Evolutionary conservation across 1,140 invertebrate species (phyloP).

Genomic region (Diplogasteroides magnus): DNA sequence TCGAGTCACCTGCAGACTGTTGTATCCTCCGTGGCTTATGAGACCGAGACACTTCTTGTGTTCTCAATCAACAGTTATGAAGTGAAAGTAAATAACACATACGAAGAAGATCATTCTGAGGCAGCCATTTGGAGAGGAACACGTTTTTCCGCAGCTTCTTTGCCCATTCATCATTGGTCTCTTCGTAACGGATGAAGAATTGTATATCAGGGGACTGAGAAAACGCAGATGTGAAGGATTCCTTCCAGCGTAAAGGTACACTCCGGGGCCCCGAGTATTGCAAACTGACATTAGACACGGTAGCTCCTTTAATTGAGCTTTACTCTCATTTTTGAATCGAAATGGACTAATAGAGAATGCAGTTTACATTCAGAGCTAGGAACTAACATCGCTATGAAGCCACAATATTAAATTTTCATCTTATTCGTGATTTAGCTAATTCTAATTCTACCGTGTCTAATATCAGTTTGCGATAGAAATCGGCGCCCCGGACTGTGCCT

Average conservation of each 20-base stretch:
- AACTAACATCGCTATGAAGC: no score
- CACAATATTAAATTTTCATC: no score
- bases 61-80: not conserved
- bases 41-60: conserved; percentile 33
- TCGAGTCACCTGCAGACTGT: conserved; percentile 35
- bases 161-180: conserved; percentile 36
- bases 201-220: conserved; percentile 8
- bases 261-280: no score
- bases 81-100: conserved; percentile 33
- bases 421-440: no score
- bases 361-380: no score
- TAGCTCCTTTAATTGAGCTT: no score
- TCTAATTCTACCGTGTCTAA: no score
- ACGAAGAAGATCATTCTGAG: conserved; percentile 57
- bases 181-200: conserved; percentile 8
- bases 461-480: no score
- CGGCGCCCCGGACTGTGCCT: no score
- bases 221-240: conserved; percentile 2
- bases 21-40: conserved; percentile 41
- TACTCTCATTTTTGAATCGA: no score
- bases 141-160: conserved; percentile 57
- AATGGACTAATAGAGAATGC: no score
- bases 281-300: no score
- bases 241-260: not conserved
- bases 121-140: conserved; percentile 33